Evolutionary conservation across 2,797 vertebrate genomes (phyloP).

Genomic region (Brachyalestes nurse): DNA sequence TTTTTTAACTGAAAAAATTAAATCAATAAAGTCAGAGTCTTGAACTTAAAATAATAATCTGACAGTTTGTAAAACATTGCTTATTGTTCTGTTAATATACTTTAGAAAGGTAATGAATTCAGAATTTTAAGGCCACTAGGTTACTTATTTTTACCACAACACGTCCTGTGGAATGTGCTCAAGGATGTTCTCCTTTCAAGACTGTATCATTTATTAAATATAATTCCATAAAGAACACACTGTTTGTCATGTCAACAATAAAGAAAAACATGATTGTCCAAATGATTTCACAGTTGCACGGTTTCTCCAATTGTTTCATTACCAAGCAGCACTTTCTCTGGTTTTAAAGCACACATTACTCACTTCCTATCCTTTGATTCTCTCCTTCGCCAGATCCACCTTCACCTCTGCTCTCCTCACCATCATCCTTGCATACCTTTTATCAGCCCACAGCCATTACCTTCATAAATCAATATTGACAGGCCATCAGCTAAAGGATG

Average conservation of each 20-base stretch:
- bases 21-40: too few relatives aligned
- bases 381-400: constrained; percentile 27
- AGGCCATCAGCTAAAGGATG: constrained; percentile 94
- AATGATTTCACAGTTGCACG: not conserved
- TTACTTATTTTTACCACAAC: too few relatives aligned
- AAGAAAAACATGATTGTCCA: not conserved
- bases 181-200: not conserved
- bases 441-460: constrained; percentile 92
- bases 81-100: too few relatives aligned
- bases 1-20: too few relatives aligned
- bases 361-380: constrained; percentile 1
- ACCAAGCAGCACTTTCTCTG: constrained; percentile 10
- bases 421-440: constrained; percentile 80
- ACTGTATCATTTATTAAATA: not conserved
- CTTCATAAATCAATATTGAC: constrained; percentile 99
- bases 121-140: too few relatives aligned
- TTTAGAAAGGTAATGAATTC: too few relatives aligned
- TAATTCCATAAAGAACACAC: not conserved
- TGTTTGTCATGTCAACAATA: not conserved
- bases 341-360: not conserved
- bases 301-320: not conserved
- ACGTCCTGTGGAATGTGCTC: not conserved
- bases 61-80: too few relatives aligned
- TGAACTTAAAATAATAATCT: too few relatives aligned
- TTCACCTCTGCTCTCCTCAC: constrained; percentile 54